Percentiles rank a stretch among this genome's conserved stretches.
These are phyloP conservation scores for Channa striata DNA, from an alignment of 2,797 vertebrate species.

Conservation along the genomic window DNA sequence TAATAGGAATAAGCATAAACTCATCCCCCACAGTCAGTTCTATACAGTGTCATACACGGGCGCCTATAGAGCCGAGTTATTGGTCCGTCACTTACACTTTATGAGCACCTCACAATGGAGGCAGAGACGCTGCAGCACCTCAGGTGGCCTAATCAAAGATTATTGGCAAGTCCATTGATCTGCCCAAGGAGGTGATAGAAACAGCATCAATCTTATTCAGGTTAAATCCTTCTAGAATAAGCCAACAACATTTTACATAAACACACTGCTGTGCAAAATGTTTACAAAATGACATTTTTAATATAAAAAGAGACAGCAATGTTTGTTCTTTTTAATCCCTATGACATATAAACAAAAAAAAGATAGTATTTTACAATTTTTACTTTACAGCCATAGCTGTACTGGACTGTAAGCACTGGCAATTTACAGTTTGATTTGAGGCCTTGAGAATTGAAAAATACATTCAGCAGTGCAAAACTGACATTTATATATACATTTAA, in stretches of 20 bases:
- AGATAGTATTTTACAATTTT: conserved; percentile 1
- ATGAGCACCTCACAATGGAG: conserved; percentile 62
- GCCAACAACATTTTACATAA: background rate
- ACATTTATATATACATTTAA: conserved; percentile 20
- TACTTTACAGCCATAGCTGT: conserved; percentile 8
- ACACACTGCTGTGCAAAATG: background rate
- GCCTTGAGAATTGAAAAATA: conserved; percentile 38
- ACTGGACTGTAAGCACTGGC: background rate
- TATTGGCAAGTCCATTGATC: conserved; percentile 76
- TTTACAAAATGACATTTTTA: conserved; percentile 35
- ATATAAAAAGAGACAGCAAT: conserved; percentile 27
- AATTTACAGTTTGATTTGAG: conserved; percentile 15
- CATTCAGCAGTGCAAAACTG: conserved; percentile 63
- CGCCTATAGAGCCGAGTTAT: conserved; percentile 58
- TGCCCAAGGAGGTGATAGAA: conserved; percentile 27
- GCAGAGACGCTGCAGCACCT: conserved; percentile 36
- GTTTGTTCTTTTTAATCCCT: conserved; percentile 6
- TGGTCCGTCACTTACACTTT: conserved; percentile 80
- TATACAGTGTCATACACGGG: conserved; percentile 30
- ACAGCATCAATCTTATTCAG: conserved; percentile 57
- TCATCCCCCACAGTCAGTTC: conserved; percentile 60
- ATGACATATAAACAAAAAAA: conserved; percentile 5
- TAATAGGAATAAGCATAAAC: conserved; percentile 75
- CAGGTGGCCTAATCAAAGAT: conserved; percentile 61
- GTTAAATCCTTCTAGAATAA: conserved; percentile 27